Evolutionary conservation across 2,113 vertebrate genomes (phyloP), one percentile per base, ranked within the genome.

Genomic region (Grallaria varia): DNA sequence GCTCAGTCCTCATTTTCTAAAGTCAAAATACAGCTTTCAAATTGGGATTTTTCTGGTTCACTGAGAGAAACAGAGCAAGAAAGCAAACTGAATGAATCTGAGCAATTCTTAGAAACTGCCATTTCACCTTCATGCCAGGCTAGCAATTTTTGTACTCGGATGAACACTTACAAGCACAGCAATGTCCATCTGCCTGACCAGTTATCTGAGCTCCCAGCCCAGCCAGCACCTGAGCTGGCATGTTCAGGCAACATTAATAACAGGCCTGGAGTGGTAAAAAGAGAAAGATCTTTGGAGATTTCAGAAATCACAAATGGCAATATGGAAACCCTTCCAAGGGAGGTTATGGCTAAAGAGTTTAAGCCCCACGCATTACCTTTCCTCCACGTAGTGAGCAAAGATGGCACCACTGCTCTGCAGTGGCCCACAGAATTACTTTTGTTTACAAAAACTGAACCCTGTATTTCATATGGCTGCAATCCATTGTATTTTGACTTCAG

Each of bases 381-480:
- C 81, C 95, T 99, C 68, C 98, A 96, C 7, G 99, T 99, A 53
- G 77, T 98, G 58, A 98, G 98, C 62, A 99, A 98, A 96, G 99
- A 99, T 75, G 99, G 98, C 68, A 98, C 97, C 30, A 98, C 98
- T 24, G 97, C 92, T 80, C 97, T 99, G 52, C 98, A 98, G 80
- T 99, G 99, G 99, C 99, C 99, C 40, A 98, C 98, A 14, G 98
- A 98, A 93, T 97, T 99, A 73, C 94, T 99, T 83, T 97, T 98
- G 66, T 99, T 99, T 97, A 99, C 99, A 83, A 98, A 98, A 96
- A 98, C 98, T n/a, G 97, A 99, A 73, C 99, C 99, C 23, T 98
- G 96, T 47, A 97, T 99, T 96, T 99, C 99, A 72, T 99, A 99
- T 80, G 99, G 99, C 93, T 99, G 98, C 97, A 99, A 99, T 78